Conservation (phyloP, 1,140 invertebrate species). For the Macrobrachium rosenbergii region DNA sequence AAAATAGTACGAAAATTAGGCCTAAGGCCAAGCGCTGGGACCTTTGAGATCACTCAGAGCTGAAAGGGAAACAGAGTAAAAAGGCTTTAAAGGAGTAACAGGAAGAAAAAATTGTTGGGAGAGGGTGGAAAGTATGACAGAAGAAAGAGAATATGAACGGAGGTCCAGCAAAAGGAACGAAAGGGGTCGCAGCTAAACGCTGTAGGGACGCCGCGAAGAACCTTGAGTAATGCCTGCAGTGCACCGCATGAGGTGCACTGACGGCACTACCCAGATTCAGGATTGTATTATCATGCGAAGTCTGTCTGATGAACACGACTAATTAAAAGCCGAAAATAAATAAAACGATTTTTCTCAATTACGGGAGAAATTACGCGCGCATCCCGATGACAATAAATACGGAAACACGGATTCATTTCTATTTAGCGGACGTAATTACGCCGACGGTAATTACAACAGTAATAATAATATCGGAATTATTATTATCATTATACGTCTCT, state of each 20-base stretch:
- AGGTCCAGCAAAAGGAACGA: not conserved
- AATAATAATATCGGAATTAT: no score
- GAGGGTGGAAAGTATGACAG: not conserved
- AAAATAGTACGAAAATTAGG: not conserved
- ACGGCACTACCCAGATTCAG: no score
- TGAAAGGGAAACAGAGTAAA: no score
- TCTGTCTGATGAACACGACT: not conserved
- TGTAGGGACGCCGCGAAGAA: not conserved
- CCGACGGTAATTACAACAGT: no score
- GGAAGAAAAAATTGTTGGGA: not conserved
- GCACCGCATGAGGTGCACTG: no score
- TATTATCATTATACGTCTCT: no score
- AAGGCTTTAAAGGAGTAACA: not conserved
- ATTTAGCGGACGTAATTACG: not conserved
- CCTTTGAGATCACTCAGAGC: not conserved
- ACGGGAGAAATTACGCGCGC: not conserved
- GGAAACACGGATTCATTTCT: not conserved
- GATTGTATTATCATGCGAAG: not conserved
- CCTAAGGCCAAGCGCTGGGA: no score
- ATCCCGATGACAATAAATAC: no score
- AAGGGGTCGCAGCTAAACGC: not conserved
- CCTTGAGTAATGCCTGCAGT: no score
- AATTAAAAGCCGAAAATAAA: not conserved
- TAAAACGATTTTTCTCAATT: not conserved
- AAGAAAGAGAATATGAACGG: not conserved